phyloP scores from a whole-genome alignment of 2,888 invertebrate genomes.

The Scaeva pyrastri region DNA sequence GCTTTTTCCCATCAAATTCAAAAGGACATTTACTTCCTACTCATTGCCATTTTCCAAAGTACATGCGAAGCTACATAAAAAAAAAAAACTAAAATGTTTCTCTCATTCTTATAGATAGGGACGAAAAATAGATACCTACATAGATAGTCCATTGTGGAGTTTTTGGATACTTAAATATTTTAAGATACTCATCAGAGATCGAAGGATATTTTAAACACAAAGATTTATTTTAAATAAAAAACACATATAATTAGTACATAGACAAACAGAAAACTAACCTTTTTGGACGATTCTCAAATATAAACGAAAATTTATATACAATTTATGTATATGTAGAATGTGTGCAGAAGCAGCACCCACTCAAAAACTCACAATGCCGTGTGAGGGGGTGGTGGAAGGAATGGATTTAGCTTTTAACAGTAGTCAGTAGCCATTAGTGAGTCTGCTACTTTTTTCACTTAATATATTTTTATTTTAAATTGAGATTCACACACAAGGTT shows the following conservation, averaged over 20 bases:
- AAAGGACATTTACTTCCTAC: constrained; percentile 72
- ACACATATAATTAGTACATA: constrained; percentile 24
- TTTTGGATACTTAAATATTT: constrained; percentile 40
- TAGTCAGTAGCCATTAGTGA: constrained; percentile 72
- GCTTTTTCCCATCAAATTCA: constrained; percentile 66
- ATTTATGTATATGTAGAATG: constrained; percentile 40
- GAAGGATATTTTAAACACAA: constrained; percentile 16
- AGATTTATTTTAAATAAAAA: constrained; percentile 20
- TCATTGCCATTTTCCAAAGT: constrained; percentile 63
- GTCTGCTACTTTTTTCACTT: constrained; percentile 34
- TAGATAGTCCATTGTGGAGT: constrained; percentile 34
- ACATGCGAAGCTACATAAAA: constrained; percentile 53
- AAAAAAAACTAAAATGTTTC: constrained; percentile 53
- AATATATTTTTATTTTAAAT: constrained; percentile 23
- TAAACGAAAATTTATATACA: constrained; percentile 55
- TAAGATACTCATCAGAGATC: constrained; percentile 6
- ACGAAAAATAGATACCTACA: constrained; percentile 54
- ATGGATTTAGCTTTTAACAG: constrained; percentile 69
- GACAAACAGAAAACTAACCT: constrained; percentile 58
- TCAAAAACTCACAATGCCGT: constrained; percentile 63
- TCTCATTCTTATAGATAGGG: constrained; percentile 35
- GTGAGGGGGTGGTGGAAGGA: constrained; percentile 70
- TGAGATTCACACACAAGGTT: constrained; percentile 55
- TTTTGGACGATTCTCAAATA: constrained; percentile 68
- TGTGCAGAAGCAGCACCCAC: constrained; percentile 68